These are phyloP conservation scores for Chinchilla lanigera DNA, from an alignment of 2,113 vertebrate species.

Conservation along the genomic window DNA sequence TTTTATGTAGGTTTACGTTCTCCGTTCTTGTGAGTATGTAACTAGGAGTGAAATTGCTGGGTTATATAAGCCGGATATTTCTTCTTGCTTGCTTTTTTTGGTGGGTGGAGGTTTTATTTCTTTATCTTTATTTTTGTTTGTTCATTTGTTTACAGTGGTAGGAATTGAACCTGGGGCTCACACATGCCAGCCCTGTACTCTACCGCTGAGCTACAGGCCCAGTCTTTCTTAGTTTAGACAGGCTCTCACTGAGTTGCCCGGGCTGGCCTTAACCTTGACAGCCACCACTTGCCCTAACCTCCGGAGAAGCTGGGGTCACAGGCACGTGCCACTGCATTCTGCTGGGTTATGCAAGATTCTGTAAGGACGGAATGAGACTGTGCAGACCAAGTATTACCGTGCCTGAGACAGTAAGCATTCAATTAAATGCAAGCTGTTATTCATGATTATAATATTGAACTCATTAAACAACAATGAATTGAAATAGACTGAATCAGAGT, in stretches of 20 bases:
- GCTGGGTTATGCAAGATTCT: background rate
- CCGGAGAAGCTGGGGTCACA: background rate
- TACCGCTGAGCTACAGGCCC: background rate
- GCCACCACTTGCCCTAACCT: background rate
- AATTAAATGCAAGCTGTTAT: background rate
- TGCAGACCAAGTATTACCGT: background rate
- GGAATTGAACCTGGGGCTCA: background rate
- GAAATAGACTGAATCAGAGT: background rate
- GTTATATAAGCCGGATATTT: background rate
- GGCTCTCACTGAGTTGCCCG: background rate
- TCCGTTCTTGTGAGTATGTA: background rate
- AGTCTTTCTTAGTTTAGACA: background rate
- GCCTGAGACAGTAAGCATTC: background rate
- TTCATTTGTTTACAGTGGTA: background rate
- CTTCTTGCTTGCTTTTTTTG: background rate
- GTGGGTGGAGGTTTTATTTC: background rate
- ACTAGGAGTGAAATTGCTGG: background rate
- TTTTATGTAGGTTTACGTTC: background rate
- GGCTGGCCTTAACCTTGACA: background rate
- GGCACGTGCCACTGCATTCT: background rate
- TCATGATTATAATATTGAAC: background rate
- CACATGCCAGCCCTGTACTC: background rate
- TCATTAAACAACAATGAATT: background rate
- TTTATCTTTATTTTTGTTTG: background rate
- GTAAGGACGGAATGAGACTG: background rate